Base-by-base conservation (phyloP, 2,797 vertebrate species). In the Microchirus variegatus region DNA sequence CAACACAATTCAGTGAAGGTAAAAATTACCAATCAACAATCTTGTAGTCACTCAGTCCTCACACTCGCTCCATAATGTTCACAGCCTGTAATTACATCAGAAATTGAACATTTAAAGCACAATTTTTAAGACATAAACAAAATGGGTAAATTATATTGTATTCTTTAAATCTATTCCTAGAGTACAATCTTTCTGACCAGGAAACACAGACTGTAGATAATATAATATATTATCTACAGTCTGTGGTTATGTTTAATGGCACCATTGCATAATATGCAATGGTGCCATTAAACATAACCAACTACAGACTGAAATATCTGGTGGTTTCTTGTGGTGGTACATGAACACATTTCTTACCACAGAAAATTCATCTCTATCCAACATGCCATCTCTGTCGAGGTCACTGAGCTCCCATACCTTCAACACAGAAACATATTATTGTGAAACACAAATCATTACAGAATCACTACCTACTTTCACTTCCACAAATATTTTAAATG, bases 351-450 rank as follows among this genome's bases (percentile, higher is more conserved):
- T 40, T 92, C 94, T 96, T 88, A 97, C 95, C 92, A 98, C 95
- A 81, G 94, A 95, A 94, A 99, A 99, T 74, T 99, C 97, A 85
- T 99, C 97, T 91, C 86, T 95, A 91, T 99, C 97, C 90, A 99
- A 88, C 94, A 97, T 96, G 83, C 97, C 97, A 85, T 99, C 97
- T 70, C 92, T 95, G 90, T 99, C 97, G 62, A 98, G 94, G 82
- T 99, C 97, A 87, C 97, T 99, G 78, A 98, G 89, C 67, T 99
- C 97, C 97, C 97, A 99, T 68, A 99, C 97, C 97, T 99, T 82
- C 31, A 83, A 80, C 40, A 86, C 42, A 87, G 19, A 81, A 31
- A 78, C 3, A 77, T 5, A 50, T 40, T 7, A 40, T 19, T 41
- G 42, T 57, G 41, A 35, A 52, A 41, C 11, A 44, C 60, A 22